Evolutionary conservation across 2,888 invertebrate species (phyloP), one percentile per base, ranked within the genome.

Genomic region (Sarcophaga rosellei): DNA sequence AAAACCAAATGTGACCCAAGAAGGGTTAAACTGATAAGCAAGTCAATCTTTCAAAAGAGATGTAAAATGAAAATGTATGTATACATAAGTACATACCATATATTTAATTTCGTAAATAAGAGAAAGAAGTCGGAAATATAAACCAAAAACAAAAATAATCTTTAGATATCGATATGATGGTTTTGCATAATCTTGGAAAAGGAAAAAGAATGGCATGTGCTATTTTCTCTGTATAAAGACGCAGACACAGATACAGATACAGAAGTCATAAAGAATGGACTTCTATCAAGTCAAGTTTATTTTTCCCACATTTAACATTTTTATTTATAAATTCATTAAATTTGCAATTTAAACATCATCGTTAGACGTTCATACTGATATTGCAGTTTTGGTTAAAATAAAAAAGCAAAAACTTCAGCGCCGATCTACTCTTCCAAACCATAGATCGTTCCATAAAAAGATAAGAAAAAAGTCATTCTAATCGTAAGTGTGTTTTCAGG

Each of bases 311-410:
- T 59, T 23, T 57, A 59, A 62, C 44, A 53, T 70, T 23, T 44
- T 65, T 78, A 61, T 69, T 62, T 69, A 53, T 47, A 66, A 69
- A 78, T 78, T 69, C 69, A 78, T 78, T 78, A 62, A 23, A 79
- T 65, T 57, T 65, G 65, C 70, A 80, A 66, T 80, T 59, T 66
- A 66, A 25, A 53, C 59, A 66, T 73, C 80, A 80, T 47, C 80
- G 59, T 74, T 80, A 80, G 65, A 80, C 72, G 72, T 72, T 59
- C 72, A 63, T 15, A 23, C 59, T 65, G 72, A 79, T 79, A 79
- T 35, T 20, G 35, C 15, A 59, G 57, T 47, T 80, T 70, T 70
- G 69, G 23, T 70, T 66, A 6, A 59, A n/a, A 15, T 66, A 6
- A 59, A n/a, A 15, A 35, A 21, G 45, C 17, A 66, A 80, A 59